Evolutionary conservation across 2,113 vertebrate genomes (phyloP).

Genomic region (Amblyopsis rosae): DNA sequence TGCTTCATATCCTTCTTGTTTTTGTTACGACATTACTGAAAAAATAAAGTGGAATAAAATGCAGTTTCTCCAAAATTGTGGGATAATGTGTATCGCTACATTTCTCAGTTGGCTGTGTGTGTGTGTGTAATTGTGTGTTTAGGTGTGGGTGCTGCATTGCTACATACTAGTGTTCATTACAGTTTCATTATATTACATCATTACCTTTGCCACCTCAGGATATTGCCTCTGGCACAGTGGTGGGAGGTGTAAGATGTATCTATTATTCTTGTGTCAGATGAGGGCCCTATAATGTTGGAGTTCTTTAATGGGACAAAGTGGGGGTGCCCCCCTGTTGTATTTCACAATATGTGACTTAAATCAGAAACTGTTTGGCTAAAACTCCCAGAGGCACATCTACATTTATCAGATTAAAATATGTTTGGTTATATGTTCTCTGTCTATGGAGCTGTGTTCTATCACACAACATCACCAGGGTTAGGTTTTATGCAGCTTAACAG

Average conservation of each 20-base stretch:
- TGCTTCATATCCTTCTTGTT: too few species aligned
- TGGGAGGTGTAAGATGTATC: slow-evolving; percentile 32
- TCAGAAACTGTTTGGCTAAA: too few species aligned
- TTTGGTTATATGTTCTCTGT: slow-evolving; percentile 30
- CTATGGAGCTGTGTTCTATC: not conserved
- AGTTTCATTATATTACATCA: slow-evolving; percentile 61
- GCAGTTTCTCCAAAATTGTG: too few species aligned
- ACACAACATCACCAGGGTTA: too few species aligned
- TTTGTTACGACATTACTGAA: too few species aligned
- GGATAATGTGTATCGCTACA: too few species aligned
- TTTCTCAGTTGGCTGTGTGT: too few species aligned
- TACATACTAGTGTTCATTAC: slow-evolving; percentile 7
- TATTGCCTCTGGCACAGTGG: slow-evolving; percentile 12
- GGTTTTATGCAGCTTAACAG: too few species aligned
- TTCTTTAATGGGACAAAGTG: slow-evolving; percentile 26
- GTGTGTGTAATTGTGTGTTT: too few species aligned
- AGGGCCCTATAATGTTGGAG: slow-evolving; percentile 22
- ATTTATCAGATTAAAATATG: slow-evolving; percentile 27
- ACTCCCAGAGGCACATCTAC: slow-evolving; percentile 1
- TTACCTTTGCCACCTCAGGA: slow-evolving; percentile 36
- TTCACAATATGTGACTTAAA: too few species aligned
- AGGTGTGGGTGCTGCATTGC: too few species aligned
- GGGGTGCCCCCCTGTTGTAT: slow-evolving; percentile 18
- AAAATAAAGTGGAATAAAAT: too few species aligned
- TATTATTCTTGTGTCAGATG: slow-evolving; percentile 32